Evolutionary conservation across 2,113 vertebrate species (phyloP), one percentile per base, ranked within the genome.

Genomic region (Pachypanchax playfairii): DNA sequence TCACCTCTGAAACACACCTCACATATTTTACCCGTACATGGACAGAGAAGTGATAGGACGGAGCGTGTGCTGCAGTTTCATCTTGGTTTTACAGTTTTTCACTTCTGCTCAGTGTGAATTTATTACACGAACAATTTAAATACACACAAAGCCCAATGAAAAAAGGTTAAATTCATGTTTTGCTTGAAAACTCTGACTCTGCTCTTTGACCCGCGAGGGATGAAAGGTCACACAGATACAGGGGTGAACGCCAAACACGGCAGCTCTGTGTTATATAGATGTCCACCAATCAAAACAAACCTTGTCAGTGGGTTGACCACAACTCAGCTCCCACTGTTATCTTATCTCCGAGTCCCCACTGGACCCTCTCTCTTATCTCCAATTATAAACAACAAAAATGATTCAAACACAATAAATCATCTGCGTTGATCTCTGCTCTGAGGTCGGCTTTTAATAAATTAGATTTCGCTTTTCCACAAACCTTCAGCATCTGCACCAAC

Each of bases 21-120:
- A 50, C 76, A 84, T 77, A 83, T 46, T 82, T 87, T 25, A 66
- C 11, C 82, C 80, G 1, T 75, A 84, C 70, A 84, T 71, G 74
- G 82, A 42, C 51, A 25, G 17, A 53, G 9, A 15, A 43, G 55
- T 29, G 53, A 53, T 25, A 29, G 13, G 33, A 65, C 70, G 33
- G 68, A 8, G 61, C 46, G 20, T 22, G 3, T 65, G 46, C 13
- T 38, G 0, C 11, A 1, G 7, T 68, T 63, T 47, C 20, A 61
- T n/a, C 18, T 65, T 52, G 59, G 52, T 41, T 21, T 15, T 36
- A 1, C 47, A 35, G 14, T 29, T 61, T 22, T 57, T n/a, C 1
- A 31, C n/a, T 54, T 66, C 12, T 52, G 14, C 18, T 43, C 36
- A 5, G 1, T 0, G 12, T 12, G 12, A 3, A 18, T 28, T 41